Conservation (phyloP, 2,888 invertebrate genomes). For the Acrocyrtus sp. region DNA sequence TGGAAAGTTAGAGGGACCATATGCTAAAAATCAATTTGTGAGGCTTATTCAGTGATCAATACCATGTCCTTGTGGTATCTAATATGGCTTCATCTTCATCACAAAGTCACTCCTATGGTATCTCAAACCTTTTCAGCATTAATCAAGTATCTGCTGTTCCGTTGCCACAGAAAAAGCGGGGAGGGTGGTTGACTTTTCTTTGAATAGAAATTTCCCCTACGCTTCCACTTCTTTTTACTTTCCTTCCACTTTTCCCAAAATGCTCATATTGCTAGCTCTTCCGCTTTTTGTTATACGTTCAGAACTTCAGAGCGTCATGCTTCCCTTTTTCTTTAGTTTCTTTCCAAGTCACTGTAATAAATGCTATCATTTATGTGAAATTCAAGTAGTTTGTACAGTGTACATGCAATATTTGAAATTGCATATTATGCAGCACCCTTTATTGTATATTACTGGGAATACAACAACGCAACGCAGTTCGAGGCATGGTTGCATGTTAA, state of each 20-base stretch:
- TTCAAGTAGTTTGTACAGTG: no score
- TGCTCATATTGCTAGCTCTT: not conserved
- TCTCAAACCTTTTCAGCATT: constrained; percentile 28
- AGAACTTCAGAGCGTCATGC: no score
- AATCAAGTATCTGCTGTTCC: no score
- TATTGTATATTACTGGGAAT: no score
- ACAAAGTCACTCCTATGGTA: constrained; percentile 55
- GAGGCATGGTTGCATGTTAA: no score
- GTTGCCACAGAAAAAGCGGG: not conserved
- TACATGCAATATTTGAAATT: no score
- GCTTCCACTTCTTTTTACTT: not conserved
- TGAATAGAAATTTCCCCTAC: no score
- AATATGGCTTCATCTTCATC: constrained; percentile 58
- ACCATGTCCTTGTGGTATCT: constrained; percentile 55
- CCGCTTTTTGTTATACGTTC: not conserved
- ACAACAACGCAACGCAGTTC: no score
- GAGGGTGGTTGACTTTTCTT: not conserved
- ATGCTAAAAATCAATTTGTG: constrained; percentile 41
- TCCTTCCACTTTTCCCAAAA: not conserved
- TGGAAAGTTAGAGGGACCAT: constrained; percentile 36
- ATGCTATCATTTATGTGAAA: no score
- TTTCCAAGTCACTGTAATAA: not conserved
- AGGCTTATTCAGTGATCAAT: constrained; percentile 56
- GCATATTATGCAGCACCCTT: no score
- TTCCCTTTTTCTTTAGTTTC: not conserved